Base-by-base conservation (phyloP, 2,888 invertebrate species). In the Lypha dubia region DNA sequence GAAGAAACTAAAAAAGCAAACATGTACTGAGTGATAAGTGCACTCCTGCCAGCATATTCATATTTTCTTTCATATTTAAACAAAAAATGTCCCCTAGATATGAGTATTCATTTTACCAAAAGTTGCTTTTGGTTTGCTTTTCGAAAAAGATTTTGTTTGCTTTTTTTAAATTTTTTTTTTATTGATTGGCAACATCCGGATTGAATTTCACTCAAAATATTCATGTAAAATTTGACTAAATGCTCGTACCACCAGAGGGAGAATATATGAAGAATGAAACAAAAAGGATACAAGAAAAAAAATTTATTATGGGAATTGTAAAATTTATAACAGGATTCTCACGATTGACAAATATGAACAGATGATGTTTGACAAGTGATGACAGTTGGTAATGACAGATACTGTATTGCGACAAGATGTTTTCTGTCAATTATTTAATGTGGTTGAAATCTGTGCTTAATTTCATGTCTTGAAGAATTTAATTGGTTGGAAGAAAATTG, bases 251-350 rank as follows among this genome's bases (percentile, higher is more conserved):
- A n/a, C n/a, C n/a, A n/a, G 15, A 58, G 11, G 20, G 35, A 41
- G 41, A 17, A 51, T 6, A 51, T 6, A 46, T 17, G 49, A 9
- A 35, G 32, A 46, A 35, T 17, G 51, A 70, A 32, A 51, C 49
- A 63, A 65, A n/a, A 80, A 73, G 74, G 74, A 77, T 77, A 67
- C 67, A 75, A 56, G 58, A 58, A 35, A 46, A 35, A 46, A 58
- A 71, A 58, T 65, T 75, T 51, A 68, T 83, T 79, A 74, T 79
- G 83, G 74, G 83, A 77, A 83, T 63, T 63, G 46, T 79, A 70
- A 63, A 74, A 70, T 65, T 63, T 79, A 73, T 68, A 79, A 83
- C 79, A 83, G 68, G 74, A 75, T 83, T 83, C 83, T 70, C 83
- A 83, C 74, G 70, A 63, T 58, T 79, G 83, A 70, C 79, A 79